These are phyloP conservation scores for Drosophila basisetae DNA, from an alignment of 2,888 invertebrate genomes.

Conservation along the genomic window DNA sequence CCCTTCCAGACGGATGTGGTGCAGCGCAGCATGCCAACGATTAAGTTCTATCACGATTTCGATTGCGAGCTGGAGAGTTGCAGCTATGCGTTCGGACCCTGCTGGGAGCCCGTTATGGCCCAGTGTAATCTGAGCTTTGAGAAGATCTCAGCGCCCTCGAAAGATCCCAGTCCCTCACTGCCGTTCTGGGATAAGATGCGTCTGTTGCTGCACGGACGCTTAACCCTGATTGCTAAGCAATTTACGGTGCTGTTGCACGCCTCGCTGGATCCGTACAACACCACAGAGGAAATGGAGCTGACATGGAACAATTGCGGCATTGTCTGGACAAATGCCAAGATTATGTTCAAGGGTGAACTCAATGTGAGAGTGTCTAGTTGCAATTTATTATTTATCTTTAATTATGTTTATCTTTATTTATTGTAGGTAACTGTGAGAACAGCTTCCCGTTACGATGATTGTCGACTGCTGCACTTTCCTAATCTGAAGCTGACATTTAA, in stretches of 20 bases:
- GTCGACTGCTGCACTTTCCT: slow-evolving; percentile 95
- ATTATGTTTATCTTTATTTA: background rate
- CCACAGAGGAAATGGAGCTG: slow-evolving; percentile 99
- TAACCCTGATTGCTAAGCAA: slow-evolving; percentile 94
- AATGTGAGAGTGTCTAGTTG: slow-evolving; percentile 87
- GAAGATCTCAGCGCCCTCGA: slow-evolving; percentile 93
- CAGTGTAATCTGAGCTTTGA: slow-evolving; percentile 90
- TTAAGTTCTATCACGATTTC: slow-evolving; percentile 99
- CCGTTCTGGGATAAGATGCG: slow-evolving; percentile 99
- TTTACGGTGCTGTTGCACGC: slow-evolving; percentile 97
- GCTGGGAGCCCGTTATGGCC: slow-evolving; percentile 96
- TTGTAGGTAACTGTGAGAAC: slow-evolving; percentile 91
- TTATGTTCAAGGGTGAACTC: slow-evolving; percentile 96
- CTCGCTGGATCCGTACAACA: slow-evolving; percentile 98
- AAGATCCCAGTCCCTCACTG: slow-evolving; percentile 96
- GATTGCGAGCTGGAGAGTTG: slow-evolving; percentile 96
- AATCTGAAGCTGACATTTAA: slow-evolving; percentile 93
- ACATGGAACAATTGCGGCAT: slow-evolving; percentile 97
- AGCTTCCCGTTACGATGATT: slow-evolving; percentile 99
- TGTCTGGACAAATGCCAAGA: slow-evolving; percentile 98
- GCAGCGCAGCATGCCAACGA: slow-evolving; percentile 95
- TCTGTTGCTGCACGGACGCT: slow-evolving; percentile 95
- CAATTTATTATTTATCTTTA: background rate
- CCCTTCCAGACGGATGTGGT: slow-evolving; percentile 94
- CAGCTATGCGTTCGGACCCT: slow-evolving; percentile 98